phyloP scores from a whole-genome alignment of 2,797 vertebrate species.

The Anguilla pacifica region DNA sequence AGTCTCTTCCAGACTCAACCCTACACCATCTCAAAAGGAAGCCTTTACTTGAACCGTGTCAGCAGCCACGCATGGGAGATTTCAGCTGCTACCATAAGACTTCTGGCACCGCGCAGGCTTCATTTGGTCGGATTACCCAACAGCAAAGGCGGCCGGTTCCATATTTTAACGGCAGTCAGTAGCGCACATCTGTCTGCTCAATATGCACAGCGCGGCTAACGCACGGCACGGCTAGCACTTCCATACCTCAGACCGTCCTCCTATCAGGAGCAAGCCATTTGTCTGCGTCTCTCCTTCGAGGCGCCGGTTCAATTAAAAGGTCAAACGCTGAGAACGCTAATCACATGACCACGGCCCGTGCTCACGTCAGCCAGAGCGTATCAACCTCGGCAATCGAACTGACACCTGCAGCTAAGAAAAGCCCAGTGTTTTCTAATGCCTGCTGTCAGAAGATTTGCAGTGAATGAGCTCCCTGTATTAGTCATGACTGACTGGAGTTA shows the following conservation, averaged over 20 bases:
- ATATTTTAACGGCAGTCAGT: neutral
- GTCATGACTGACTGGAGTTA: neutral
- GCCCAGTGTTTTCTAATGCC: neutral
- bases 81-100: neutral
- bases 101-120: neutral
- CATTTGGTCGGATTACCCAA: neutral
- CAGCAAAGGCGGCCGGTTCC: neutral
- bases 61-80: neutral
- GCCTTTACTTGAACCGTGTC: neutral
- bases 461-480: neutral
- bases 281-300: neutral
- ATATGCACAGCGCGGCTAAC: neutral
- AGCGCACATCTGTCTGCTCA: neutral
- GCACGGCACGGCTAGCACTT: neutral
- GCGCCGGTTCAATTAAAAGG: neutral
- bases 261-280: neutral
- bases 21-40: neutral
- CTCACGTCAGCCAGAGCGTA: neutral
- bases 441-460: neutral
- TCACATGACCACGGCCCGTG: neutral
- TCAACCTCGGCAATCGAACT: neutral
- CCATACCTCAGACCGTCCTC: neutral
- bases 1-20: neutral
- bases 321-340: neutral
- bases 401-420: neutral